Evolutionary conservation across 2,888 invertebrate species (phyloP).

Genomic region (Amblyjoppa fuscipennis): DNA sequence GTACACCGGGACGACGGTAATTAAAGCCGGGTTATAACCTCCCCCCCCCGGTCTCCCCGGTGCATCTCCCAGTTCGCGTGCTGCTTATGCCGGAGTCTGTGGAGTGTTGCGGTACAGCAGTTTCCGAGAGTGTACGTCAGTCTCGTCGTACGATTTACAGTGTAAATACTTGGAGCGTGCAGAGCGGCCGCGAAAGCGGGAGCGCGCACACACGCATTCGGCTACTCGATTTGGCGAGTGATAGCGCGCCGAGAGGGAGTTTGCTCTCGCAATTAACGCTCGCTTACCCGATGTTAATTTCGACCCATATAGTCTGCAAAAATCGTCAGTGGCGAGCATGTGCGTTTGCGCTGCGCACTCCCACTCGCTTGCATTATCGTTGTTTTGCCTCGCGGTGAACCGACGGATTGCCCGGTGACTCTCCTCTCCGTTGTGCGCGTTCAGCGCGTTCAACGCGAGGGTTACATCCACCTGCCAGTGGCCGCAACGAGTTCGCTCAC

Average conservation of each 20-base stretch:
- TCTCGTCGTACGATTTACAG: conserved; percentile 24
- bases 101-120: conserved; percentile 6
- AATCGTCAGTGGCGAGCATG: conserved; percentile 75
- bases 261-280: conserved; percentile 77
- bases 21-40: conserved; percentile 13
- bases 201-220: neutral
- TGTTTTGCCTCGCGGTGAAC: conserved; percentile 49
- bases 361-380: conserved; percentile 38
- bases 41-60: neutral
- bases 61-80: neutral
- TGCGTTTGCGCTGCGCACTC: conserved; percentile 74
- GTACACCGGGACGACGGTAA: conserved; percentile 36
- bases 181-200: neutral
- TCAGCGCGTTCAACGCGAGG: conserved; percentile 50
- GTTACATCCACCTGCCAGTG: conserved; percentile 60
- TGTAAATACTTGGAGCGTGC: conserved; percentile 17
- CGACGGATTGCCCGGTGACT: conserved; percentile 35
- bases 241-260: conserved; percentile 67
- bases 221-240: conserved; percentile 42
- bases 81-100: conserved; percentile 9
- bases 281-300: conserved; percentile 78
- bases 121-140: conserved; percentile 2
- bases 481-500: neutral
- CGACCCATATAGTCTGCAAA: conserved; percentile 81
- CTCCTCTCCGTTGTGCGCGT: conserved; percentile 2